Conservation (phyloP, 2,113 vertebrate genomes). For the Indicator indicator region DNA sequence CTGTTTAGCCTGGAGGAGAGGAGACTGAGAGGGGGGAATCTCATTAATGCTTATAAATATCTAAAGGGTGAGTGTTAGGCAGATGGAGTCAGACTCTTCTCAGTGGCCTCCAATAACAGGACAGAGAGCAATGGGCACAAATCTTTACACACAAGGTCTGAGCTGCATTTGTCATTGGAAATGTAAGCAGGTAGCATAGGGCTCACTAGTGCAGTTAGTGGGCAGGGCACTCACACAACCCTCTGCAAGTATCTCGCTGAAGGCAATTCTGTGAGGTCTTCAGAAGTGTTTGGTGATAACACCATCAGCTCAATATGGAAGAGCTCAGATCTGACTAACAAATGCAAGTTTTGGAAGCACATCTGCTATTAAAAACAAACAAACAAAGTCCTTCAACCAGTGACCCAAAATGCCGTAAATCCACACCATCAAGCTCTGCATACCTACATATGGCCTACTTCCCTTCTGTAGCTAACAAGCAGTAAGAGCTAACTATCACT, state of each 20-base stretch:
- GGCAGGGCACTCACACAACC: background rate
- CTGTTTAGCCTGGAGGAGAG: too few species aligned
- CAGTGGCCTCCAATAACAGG: too few species aligned
- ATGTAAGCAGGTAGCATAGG: accelerated
- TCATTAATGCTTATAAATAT: too few species aligned
- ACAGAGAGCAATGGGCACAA: too few species aligned
- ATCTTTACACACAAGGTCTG: background rate
- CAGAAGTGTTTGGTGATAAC: background rate
- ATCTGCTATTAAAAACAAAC: background rate
- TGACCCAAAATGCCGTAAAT: background rate
- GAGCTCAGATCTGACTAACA: background rate
- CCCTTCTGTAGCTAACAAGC: background rate
- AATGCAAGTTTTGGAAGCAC: background rate
- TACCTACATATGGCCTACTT: background rate
- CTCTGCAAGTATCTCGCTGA: background rate
- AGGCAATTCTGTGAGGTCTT: background rate
- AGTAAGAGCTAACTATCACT: background rate
- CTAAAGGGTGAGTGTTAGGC: too few species aligned
- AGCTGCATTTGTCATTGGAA: background rate
- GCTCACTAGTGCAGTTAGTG: background rate
- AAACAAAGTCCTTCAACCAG: background rate
- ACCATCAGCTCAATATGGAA: background rate
- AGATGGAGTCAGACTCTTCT: too few species aligned
- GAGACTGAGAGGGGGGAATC: too few species aligned
- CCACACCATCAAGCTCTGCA: background rate